Conservation (phyloP, 1,140 invertebrate species). For the Tenebrio molitor region DNA sequence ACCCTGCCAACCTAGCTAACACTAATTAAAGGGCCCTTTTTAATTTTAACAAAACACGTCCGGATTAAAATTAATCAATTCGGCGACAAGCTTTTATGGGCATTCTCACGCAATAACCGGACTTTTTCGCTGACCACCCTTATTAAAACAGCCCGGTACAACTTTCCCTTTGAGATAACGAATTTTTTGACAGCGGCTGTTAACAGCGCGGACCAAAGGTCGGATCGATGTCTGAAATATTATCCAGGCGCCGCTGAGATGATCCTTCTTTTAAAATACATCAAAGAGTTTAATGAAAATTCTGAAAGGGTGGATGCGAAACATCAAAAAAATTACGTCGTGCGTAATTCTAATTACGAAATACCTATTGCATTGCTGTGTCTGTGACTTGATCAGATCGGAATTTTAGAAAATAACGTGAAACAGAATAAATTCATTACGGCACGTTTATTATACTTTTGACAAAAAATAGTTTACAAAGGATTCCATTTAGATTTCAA, state of each 20-base stretch:
- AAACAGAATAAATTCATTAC: neutral
- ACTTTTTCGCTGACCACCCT: neutral
- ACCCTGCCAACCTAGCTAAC: neutral
- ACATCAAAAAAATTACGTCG: neutral
- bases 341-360: slow-evolving; percentile 13
- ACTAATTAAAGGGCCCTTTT: neutral
- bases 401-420: neutral
- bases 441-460: neutral
- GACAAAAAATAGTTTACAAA: neutral
- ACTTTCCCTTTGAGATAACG: neutral
- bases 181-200: neutral
- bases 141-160: neutral
- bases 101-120: neutral
- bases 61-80: slow-evolving; percentile 9
- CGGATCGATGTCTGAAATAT: neutral
- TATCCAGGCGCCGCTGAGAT: neutral
- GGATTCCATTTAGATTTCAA: slow-evolving; percentile 12
- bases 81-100: neutral
- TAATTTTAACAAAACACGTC: neutral
- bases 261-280: neutral
- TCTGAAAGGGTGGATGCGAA: neutral
- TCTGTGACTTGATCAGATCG: neutral
- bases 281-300: slow-evolving; percentile 17
- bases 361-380: neutral
- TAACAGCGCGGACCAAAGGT: neutral